phyloP scores from a whole-genome alignment of 2,113 vertebrate genomes.

The Prolemur simus region DNA sequence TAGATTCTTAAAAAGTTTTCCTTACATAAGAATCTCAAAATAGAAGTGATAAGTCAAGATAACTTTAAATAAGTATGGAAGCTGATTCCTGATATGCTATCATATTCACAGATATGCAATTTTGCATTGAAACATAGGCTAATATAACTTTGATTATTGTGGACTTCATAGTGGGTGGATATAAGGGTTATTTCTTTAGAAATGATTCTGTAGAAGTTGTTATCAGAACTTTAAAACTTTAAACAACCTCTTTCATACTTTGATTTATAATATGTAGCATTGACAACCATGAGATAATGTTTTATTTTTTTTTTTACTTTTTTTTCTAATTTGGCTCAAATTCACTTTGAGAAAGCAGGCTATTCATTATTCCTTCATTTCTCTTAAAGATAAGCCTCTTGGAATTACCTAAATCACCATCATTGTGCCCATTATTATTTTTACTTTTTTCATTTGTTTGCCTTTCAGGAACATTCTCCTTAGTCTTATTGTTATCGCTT shows the following conservation, averaged over 20 bases:
- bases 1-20: background rate
- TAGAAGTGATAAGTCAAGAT: background rate
- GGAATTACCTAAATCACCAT: conserved; percentile 11
- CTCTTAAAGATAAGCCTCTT: conserved; percentile 57
- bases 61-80: background rate
- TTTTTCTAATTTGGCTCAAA: background rate
- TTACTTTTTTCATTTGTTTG: conserved; percentile 43
- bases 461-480: conserved; percentile 19
- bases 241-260: background rate
- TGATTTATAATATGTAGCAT: background rate
- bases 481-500: background rate
- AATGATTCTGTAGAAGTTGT: background rate
- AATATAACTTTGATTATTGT: background rate
- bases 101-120: background rate
- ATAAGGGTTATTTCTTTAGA: background rate
- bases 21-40: background rate
- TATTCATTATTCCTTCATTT: conserved; percentile 32
- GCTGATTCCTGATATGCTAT: background rate
- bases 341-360: background rate
- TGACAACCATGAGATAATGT: background rate
- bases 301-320: background rate
- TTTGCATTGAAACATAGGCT: background rate
- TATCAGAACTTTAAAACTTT: background rate
- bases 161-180: rapidly evolving
- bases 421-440: conserved; percentile 49